phyloP scores from a whole-genome alignment of 2,797 vertebrate species.

The Dendrocincla fuliginosa region DNA sequence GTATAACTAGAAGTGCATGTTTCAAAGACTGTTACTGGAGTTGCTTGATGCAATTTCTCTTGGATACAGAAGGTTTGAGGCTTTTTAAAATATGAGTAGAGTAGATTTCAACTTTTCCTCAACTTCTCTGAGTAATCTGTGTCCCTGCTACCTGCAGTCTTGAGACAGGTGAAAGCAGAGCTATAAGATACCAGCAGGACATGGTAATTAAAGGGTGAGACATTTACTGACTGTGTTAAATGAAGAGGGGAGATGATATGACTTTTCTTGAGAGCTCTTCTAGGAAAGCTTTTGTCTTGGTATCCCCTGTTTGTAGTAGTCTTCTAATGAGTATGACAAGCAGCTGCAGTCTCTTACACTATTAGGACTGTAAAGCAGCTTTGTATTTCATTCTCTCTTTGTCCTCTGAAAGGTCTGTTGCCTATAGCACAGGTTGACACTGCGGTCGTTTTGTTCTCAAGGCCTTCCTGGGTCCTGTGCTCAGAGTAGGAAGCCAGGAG shows the following conservation, averaged over 20 bases:
- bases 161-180: background rate
- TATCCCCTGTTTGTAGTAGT: background rate
- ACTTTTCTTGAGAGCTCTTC: background rate
- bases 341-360: background rate
- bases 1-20: background rate
- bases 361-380: background rate
- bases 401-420: background rate
- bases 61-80: background rate
- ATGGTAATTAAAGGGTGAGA: background rate
- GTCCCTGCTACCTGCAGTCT: background rate
- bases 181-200: background rate
- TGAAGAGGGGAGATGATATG: background rate
- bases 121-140: background rate
- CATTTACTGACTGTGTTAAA: background rate
- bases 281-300: background rate
- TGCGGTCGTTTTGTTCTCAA: rapidly evolving
- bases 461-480: background rate
- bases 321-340: background rate
- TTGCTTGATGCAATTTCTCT: background rate
- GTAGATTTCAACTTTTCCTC: background rate
- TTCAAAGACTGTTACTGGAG: background rate
- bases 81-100: background rate
- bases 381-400: background rate
- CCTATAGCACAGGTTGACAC: background rate
- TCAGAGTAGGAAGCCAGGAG: background rate